phyloP scores from a whole-genome alignment of 2,888 invertebrate species.

The Leptinotarsa haldemani region DNA sequence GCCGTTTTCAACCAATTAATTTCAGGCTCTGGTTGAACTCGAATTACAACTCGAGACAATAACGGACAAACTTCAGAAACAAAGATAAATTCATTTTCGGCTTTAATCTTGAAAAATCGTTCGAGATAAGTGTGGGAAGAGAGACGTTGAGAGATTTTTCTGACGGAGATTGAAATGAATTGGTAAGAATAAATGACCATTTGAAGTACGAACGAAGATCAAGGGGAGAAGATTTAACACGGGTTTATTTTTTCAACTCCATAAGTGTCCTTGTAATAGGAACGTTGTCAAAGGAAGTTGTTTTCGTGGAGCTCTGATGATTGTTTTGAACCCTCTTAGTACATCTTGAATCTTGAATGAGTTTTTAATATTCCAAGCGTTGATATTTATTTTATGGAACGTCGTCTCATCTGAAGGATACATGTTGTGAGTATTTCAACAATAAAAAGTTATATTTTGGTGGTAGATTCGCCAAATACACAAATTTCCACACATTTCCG shows the following conservation, averaged over 20 bases:
- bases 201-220: background rate
- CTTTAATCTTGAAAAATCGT: conserved; percentile 4
- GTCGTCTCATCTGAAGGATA: no score
- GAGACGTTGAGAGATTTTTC: conserved; percentile 11
- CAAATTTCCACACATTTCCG: no score
- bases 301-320: background rate
- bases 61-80: background rate
- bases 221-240: background rate
- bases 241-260: background rate
- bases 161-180: conserved; percentile 17
- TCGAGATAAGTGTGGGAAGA: conserved; percentile 9
- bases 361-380: background rate
- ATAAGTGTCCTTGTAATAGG: conserved; percentile 1
- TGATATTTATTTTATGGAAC: no score
- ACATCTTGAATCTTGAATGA: background rate
- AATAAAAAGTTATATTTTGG: no score
- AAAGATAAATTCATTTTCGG: conserved; percentile 17
- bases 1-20: background rate
- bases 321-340: background rate
- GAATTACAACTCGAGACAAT: background rate
- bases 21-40: background rate
- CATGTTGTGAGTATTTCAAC: no score
- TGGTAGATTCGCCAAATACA: no score
- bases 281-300: background rate
- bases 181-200: conserved; percentile 17